A percentile compares a stretch with the other conserved stretches of the same genome.
These are phyloP conservation scores for Macroteleia sp. DNA, from an alignment of 2,888 invertebrate species.

Conservation along the genomic window DNA sequence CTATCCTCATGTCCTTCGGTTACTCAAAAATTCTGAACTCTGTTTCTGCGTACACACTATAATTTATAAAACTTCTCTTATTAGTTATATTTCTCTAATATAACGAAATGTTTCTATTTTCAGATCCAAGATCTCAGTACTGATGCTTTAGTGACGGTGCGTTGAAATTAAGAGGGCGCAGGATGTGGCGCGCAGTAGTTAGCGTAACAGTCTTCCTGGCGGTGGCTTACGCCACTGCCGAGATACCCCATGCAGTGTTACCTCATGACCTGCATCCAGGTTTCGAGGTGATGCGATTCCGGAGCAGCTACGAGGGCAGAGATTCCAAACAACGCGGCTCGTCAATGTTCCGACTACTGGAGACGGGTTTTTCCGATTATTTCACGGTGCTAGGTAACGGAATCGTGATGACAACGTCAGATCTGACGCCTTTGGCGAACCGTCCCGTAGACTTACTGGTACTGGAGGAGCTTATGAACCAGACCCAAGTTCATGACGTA, in stretches of 20 bases:
- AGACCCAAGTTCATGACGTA: constrained; percentile 91
- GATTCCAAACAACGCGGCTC: no score
- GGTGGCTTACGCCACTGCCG: constrained; percentile 53
- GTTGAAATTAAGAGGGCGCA: constrained; percentile 60
- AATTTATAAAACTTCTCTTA: no score
- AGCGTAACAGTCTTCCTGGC: constrained; percentile 70
- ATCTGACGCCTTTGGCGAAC: constrained; percentile 92
- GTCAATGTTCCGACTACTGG: constrained; percentile 88
- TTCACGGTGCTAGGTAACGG: constrained; percentile 95
- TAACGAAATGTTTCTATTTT: no score
- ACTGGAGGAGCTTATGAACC: constrained; percentile 91
- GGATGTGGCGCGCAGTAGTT: constrained; percentile 77
- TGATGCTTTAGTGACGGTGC: constrained; percentile 78
- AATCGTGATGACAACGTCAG: constrained; percentile 95
- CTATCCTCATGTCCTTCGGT: no score
- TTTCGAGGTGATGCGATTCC: constrained; percentile 93
- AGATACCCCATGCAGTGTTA: constrained; percentile 86
- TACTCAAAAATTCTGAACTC: no score
- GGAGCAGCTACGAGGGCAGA: constrained; percentile 84
- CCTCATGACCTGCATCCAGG: constrained; percentile 96
- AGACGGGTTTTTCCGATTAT: constrained; percentile 92
- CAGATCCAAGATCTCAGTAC: constrained; percentile 69
- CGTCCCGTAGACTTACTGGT: constrained; percentile 92
- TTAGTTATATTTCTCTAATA: no score
- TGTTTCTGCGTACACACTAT: no score